Conservation (phyloP, 2,113 vertebrate genomes). For the Nothoprocta pentlandii region DNA sequence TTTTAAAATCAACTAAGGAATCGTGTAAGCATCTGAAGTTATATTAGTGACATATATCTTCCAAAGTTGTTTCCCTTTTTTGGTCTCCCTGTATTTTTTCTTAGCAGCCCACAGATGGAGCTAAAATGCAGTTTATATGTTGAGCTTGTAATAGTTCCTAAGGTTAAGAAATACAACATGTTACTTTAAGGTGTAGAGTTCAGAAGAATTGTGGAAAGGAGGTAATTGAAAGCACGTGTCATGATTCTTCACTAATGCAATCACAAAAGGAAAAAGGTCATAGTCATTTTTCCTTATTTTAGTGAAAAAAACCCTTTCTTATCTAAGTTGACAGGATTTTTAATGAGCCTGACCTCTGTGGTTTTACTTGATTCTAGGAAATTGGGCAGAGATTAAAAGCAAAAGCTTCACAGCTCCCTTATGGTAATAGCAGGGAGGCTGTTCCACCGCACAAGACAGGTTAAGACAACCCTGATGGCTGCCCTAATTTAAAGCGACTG, state of each 20-base stretch:
- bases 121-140: conserved; percentile 50
- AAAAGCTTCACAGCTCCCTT: not conserved
- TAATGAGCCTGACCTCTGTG: not conserved
- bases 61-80: not conserved
- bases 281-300: not conserved
- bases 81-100: conserved; percentile 38
- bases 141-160: rapidly evolving
- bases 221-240: too few relatives aligned
- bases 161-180: not conserved
- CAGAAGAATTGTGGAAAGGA: not conserved
- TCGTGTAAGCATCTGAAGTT: rapidly evolving
- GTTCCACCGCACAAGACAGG: not conserved
- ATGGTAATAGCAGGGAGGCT: not conserved
- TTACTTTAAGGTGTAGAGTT: not conserved
- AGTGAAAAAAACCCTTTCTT: too few relatives aligned
- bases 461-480: not conserved
- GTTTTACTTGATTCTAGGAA: not conserved
- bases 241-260: not conserved
- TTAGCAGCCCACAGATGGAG: conserved; percentile 76
- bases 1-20: not conserved
- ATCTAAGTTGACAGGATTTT: not conserved
- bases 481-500: not conserved
- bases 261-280: not conserved
- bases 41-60: rapidly evolving
- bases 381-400: not conserved